A percentile compares a stretch with the other conserved stretches of the same genome.
These are phyloP conservation scores for Drosophila rufa DNA, from an alignment of 1,140 invertebrate genomes.

Conservation along the genomic window DNA sequence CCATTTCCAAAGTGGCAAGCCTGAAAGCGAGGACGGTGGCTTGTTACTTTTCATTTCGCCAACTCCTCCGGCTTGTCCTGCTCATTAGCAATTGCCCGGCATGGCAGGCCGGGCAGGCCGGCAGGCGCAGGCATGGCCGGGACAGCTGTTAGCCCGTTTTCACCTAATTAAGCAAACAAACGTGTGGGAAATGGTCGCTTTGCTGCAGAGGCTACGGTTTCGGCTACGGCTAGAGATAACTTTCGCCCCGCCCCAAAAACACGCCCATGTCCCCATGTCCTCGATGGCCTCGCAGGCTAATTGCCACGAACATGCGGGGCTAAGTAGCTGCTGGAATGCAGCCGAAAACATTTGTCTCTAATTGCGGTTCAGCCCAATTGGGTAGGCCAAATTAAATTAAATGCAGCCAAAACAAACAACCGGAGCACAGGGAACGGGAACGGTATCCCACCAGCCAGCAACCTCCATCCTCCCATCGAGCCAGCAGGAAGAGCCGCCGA, in stretches of 20 bases:
- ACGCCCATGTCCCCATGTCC: conserved; percentile 47
- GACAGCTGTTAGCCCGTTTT: conserved; percentile 79
- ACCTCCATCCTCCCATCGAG: background rate
- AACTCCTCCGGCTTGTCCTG: conserved; percentile 72
- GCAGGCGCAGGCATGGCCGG: conserved; percentile 8
- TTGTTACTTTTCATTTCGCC: conserved; percentile 80
- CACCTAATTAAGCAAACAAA: conserved; percentile 83
- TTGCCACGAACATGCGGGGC: conserved; percentile 76
- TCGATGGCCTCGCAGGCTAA: conserved; percentile 58
- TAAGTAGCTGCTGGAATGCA: conserved; percentile 77
- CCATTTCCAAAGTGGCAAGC: conserved; percentile 42
- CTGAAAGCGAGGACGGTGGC: conserved; percentile 66
- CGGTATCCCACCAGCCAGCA: conserved; percentile 8
- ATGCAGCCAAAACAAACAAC: conserved; percentile 63
- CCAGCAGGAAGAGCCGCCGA: conserved; percentile 30
- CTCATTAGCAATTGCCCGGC: conserved; percentile 74
- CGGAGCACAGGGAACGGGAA: conserved; percentile 29
- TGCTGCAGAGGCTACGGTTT: too few relatives aligned
- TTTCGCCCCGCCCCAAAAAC: conserved; percentile 57
- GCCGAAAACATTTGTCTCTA: conserved; percentile 79
- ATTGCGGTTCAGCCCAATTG: conserved; percentile 79
- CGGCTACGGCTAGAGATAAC: conserved; percentile 47
- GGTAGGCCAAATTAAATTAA: conserved; percentile 82
- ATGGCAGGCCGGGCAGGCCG: conserved; percentile 17
- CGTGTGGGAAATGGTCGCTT: conserved; percentile 71